A percentile compares a stretch with the other conserved stretches of the same genome.
Evolutionary conservation across 2,888 invertebrate species (phyloP).

Genomic region (Clanis bilineata): DNA sequence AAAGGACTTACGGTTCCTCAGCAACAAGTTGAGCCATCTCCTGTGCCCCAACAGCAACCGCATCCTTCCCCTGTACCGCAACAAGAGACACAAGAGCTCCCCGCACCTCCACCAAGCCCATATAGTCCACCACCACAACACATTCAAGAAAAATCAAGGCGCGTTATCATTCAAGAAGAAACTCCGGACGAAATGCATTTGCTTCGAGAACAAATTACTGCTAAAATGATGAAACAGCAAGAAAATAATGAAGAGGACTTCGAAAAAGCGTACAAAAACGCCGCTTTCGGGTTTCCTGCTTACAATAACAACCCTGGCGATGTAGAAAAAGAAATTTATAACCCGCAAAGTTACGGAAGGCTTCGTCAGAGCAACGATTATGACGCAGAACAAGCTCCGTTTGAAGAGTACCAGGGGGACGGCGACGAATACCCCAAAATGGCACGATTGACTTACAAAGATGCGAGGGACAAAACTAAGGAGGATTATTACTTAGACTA

Average conservation of each 20-base stretch:
- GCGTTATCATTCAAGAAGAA: slow-evolving; percentile 61
- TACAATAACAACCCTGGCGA: slow-evolving; percentile 51
- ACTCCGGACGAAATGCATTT: slow-evolving; percentile 56
- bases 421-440: slow-evolving; percentile 62
- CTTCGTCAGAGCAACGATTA: slow-evolving; percentile 50
- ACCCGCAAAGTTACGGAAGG: slow-evolving; percentile 58
- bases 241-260: slow-evolving; percentile 73
- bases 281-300: slow-evolving; percentile 70
- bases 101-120: slow-evolving; percentile 9
- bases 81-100: slow-evolving; percentile 23
- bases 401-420: slow-evolving; percentile 62
- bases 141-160: slow-evolving; percentile 62
- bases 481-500: slow-evolving; percentile 66
- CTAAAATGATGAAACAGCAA: slow-evolving; percentile 56
- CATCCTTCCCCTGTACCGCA: slow-evolving; percentile 24
- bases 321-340: slow-evolving; percentile 62
- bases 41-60: slow-evolving; percentile 29
- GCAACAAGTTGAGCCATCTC: slow-evolving; percentile 28
- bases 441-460: slow-evolving; percentile 60
- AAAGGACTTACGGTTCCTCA: slow-evolving; percentile 27
- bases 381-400: slow-evolving; percentile 55
- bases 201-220: slow-evolving; percentile 53
- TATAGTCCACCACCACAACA: slow-evolving; percentile 36
- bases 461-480: slow-evolving; percentile 60
- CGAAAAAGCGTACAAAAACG: slow-evolving; percentile 69